Base-by-base conservation (phyloP, 2,888 invertebrate species). In the Cosmia pyralina region DNA sequence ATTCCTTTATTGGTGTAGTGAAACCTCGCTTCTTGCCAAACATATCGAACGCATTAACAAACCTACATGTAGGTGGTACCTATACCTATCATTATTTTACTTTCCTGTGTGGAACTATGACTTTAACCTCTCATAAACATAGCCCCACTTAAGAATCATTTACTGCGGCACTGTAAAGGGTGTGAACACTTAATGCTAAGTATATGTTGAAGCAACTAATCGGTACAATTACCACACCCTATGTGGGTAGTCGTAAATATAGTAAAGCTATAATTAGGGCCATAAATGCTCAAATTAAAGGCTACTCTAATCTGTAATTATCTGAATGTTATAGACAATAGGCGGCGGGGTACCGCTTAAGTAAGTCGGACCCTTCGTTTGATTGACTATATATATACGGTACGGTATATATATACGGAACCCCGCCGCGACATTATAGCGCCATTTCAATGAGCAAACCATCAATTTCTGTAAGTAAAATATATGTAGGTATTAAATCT, bases 181-280 rank as follows among this genome's bases (percentile, higher is more conserved):
- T 79, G 59, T 48, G 60, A 65, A 60, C 72, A 72, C 58, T 69
- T 74, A 58, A 6, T 38, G 15, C 34, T 69, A 77, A 78, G 69
- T 70, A 74, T 13, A 69, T 17, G 69, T 62, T 48, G 55, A 46
- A 62, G 59, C 64, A 60, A 52, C 19, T 82, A 77, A 82, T 73
- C 66, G 66, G 63, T n/a, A 65, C 71, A 69, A 73, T 81, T 75
- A 81, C 81, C 74, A 58, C 81, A 78, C 78, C 79, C 38, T 46
- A 7, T 75, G 71, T 65, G 46, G 55, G 55, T 59, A 69, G 68
- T 64, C 62, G 44, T 80, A 80, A 80, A 81, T 59, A 78, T 50
- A 46, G 48, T 15, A 7, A 22, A 41, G n/a, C 46, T 81, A 71
- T 66, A 52, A 71, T 75, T 81, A 68, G 28, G 13, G 22, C 13